Conservation (phyloP, 2,888 invertebrate genomes). For the Mythimna albipuncta region DNA sequence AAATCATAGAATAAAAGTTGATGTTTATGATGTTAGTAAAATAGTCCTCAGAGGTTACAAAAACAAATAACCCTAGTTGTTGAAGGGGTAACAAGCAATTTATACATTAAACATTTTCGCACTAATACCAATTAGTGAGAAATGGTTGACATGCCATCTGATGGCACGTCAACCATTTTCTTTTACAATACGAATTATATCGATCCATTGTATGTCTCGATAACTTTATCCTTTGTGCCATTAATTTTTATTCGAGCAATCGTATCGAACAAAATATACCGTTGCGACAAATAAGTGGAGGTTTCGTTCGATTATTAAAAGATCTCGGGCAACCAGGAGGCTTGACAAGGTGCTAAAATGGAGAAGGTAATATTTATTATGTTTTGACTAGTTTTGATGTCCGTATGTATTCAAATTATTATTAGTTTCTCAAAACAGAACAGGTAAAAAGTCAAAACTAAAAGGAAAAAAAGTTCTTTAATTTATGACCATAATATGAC, state of each 20-base stretch:
- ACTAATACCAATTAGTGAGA: background rate
- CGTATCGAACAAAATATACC: constrained; percentile 68
- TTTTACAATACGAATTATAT: constrained; percentile 35
- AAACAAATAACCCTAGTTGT: background rate
- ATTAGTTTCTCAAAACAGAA: background rate
- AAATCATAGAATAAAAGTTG: too few species aligned
- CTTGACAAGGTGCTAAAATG: constrained; percentile 16
- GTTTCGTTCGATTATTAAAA: constrained; percentile 70
- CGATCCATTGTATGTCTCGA: constrained; percentile 50
- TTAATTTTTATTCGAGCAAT: constrained; percentile 75
- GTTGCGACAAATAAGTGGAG: constrained; percentile 63
- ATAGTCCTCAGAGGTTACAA: too few species aligned
- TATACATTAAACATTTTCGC: background rate
- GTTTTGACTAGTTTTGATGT: background rate
- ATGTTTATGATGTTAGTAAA: too few species aligned
- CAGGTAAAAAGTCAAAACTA: background rate
- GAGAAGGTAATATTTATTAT: constrained; percentile 35
- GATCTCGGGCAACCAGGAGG: constrained; percentile 43
- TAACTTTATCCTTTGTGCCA: constrained; percentile 61
- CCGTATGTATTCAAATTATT: too few species aligned
- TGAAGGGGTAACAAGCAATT: background rate
- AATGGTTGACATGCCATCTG: background rate
- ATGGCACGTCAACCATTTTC: background rate
- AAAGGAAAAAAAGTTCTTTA: background rate
- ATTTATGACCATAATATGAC: background rate